Percentiles rank a stretch among this genome's conserved stretches.
Evolutionary conservation across 2,888 invertebrate species (phyloP).

Genomic region (Carpatolechia fugitivella): DNA sequence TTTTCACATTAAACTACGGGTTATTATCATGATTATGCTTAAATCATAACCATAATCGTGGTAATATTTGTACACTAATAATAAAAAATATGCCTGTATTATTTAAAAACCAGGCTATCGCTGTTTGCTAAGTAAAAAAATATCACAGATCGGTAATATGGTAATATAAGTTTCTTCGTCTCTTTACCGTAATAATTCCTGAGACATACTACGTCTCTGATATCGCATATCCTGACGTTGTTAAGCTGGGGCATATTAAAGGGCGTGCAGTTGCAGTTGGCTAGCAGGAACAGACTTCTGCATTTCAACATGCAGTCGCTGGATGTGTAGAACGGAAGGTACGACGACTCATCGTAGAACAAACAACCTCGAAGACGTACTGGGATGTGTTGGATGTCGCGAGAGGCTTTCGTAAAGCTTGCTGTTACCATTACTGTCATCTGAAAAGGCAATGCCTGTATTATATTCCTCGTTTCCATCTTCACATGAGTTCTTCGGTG

Average conservation of each 20-base stretch:
- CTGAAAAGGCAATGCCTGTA: slow-evolving; percentile 30
- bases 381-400: slow-evolving; percentile 66
- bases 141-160: too few relatives aligned
- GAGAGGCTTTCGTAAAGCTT: slow-evolving; percentile 65
- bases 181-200: slow-evolving; percentile 61
- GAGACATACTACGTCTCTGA: slow-evolving; percentile 73
- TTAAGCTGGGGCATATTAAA: slow-evolving; percentile 73
- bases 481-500: too few relatives aligned
- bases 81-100: too few relatives aligned
- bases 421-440: slow-evolving; percentile 65
- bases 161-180: neutral
- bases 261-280: slow-evolving; percentile 77
- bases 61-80: too few relatives aligned
- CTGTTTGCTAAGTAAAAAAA: too few relatives aligned
- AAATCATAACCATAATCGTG: too few relatives aligned
- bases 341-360: slow-evolving; percentile 75
- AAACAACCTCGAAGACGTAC: slow-evolving; percentile 73
- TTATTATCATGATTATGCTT: too few relatives aligned
- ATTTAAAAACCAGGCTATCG: too few relatives aligned
- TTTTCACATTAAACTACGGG: too few relatives aligned
- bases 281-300: slow-evolving; percentile 70
- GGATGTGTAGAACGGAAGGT: slow-evolving; percentile 72
- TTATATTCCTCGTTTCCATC: too few relatives aligned
- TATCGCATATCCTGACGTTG: slow-evolving; percentile 63
- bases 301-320: slow-evolving; percentile 81